These are phyloP conservation scores for Notoglanidium macrostoma DNA, from an alignment of 2,797 vertebrate genomes.

Conservation along the genomic window DNA sequence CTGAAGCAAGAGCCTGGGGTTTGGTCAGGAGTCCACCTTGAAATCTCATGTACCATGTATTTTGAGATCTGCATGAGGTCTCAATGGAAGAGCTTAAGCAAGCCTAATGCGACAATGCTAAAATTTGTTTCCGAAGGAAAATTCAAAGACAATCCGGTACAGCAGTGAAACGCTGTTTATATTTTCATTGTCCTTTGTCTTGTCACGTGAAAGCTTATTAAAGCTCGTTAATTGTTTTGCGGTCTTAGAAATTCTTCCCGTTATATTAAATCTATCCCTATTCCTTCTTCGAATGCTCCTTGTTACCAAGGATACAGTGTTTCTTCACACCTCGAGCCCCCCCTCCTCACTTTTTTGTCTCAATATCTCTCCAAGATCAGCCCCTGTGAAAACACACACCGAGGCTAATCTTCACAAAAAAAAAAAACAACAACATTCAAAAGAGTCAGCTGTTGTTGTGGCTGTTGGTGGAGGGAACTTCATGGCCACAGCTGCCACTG, in stretches of 20 bases:
- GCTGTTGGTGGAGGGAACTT: constrained; percentile 39
- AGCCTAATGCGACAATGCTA: neutral
- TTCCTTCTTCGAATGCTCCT: constrained; percentile 20
- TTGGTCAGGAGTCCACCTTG: neutral
- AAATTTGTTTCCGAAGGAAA: neutral
- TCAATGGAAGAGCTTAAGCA: neutral
- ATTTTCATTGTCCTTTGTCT: neutral
- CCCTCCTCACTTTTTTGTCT: constrained; percentile 25
- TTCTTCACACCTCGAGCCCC: constrained; percentile 45
- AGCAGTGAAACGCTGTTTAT: neutral
- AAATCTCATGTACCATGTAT: constrained; percentile 20
- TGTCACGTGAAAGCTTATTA: neutral
- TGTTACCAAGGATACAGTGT: constrained; percentile 41
- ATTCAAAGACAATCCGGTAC: neutral
- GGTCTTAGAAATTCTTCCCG: neutral
- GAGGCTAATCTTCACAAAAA: constrained; percentile 28
- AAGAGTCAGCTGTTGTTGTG: constrained; percentile 50
- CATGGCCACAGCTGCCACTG: constrained; percentile 57
- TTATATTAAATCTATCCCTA: constrained; percentile 22
- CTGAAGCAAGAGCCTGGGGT: constrained; percentile 40
- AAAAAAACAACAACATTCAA: constrained; percentile 39
- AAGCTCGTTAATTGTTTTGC: constrained; percentile 19
- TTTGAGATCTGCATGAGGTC: constrained; percentile 22
- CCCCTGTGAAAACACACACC: constrained; percentile 30
- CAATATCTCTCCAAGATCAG: constrained; percentile 46